A percentile compares a stretch with the other conserved stretches of the same genome.
These are phyloP conservation scores for Mustela erminea DNA, from an alignment of 2,797 vertebrate genomes.

Conservation along the genomic window DNA sequence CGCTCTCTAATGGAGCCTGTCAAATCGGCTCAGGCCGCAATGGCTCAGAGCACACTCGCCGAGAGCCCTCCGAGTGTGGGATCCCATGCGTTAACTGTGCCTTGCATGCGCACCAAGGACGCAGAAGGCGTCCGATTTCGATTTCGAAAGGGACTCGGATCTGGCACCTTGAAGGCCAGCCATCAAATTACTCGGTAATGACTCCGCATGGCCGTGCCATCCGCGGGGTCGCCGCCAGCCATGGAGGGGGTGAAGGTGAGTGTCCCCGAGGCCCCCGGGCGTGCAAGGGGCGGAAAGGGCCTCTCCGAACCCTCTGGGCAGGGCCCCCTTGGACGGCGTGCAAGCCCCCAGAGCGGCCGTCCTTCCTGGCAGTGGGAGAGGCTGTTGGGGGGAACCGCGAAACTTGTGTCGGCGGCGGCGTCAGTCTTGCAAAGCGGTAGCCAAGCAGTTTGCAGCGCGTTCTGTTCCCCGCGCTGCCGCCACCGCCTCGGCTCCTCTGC, in stretches of 20 bases:
- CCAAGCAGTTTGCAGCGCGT: conserved; percentile 50
- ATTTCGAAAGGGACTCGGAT: conserved; percentile 34
- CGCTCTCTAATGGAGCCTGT: conserved; percentile 73
- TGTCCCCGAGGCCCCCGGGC: not conserved
- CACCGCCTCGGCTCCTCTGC: conserved; percentile 47
- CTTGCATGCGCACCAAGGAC: not conserved
- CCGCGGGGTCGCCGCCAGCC: not conserved
- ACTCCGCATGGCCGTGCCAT: not conserved
- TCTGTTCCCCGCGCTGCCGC: conserved; percentile 38
- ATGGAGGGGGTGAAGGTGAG: not conserved
- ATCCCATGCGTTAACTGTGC: conserved; percentile 29
- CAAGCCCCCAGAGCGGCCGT: not conserved
- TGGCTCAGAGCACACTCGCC: conserved; percentile 61
- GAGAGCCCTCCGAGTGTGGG: not conserved
- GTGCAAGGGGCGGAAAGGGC: not conserved
- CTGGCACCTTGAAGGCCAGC: not conserved
- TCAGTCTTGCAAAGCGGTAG: conserved; percentile 65
- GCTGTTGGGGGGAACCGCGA: conserved; percentile 59
- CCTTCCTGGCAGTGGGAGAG: not conserved
- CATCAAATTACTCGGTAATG: conserved; percentile 47
- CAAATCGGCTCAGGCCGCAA: conserved; percentile 64
- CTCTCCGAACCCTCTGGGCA: not conserved
- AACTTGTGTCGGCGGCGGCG: conserved; percentile 41
- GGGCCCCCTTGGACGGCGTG: not conserved
- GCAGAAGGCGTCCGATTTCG: not conserved